Conservation (phyloP, 2,888 invertebrate genomes). For the Drosophila stalkeri region DNA sequence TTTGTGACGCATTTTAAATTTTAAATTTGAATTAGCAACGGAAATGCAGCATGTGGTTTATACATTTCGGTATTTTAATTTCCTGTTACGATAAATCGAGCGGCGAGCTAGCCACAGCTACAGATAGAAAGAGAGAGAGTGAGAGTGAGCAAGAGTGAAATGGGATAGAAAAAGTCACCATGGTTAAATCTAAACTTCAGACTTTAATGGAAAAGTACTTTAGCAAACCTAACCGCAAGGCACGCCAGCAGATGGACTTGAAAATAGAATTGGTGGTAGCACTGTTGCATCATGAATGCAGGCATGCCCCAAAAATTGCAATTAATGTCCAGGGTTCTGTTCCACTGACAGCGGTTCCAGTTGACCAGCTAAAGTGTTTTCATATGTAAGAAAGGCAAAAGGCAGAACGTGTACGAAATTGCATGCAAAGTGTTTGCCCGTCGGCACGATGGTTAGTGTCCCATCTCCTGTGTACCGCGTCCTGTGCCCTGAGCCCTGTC, state of each 20-base stretch:
- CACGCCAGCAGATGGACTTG: neutral
- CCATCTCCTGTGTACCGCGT: neutral
- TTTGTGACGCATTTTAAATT: conserved; percentile 6
- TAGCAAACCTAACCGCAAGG: conserved; percentile 20
- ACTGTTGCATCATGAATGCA: conserved; percentile 1
- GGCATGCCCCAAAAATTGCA: conserved; percentile 33
- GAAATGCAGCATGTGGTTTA: conserved; percentile 52
- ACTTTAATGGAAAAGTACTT: conserved; percentile 26
- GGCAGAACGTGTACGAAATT: conserved; percentile 50
- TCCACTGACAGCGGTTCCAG: neutral
- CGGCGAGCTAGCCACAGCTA: neutral
- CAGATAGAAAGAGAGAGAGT: neutral
- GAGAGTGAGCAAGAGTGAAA: neutral
- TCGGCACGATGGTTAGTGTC: conserved; percentile 12
- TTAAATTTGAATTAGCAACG: conserved; percentile 47
- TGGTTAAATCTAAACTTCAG: neutral
- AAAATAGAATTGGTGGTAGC: neutral
- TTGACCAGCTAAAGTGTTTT: conserved; percentile 53
- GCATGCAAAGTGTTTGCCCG: conserved; percentile 57
- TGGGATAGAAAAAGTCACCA: neutral
- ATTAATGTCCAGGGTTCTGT: conserved; percentile 47
- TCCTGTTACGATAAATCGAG: conserved; percentile 54
- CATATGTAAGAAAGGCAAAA: conserved; percentile 47
- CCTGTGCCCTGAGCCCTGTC: neutral
- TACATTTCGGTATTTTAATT: conserved; percentile 33